Conservation (phyloP, 2,888 invertebrate genomes). For the Pristionchus entomophagus region DNA sequence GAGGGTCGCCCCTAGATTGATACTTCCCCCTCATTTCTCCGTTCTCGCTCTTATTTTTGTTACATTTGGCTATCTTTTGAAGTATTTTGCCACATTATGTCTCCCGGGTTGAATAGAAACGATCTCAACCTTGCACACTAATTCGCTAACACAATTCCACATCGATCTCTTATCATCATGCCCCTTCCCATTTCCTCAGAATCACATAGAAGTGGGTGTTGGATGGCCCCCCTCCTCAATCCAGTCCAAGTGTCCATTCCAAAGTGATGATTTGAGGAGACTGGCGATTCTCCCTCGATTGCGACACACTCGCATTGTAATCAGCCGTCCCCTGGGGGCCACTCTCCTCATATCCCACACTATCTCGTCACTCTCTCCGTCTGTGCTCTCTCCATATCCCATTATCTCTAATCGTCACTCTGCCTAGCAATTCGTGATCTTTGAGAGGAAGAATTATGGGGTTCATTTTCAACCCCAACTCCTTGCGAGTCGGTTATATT, state of each 20-base stretch:
- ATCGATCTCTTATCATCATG: background rate
- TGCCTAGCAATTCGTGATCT: background rate
- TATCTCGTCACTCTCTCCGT: background rate
- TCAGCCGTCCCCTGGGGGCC: background rate
- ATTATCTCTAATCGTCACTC: background rate
- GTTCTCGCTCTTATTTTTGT: too few relatives aligned
- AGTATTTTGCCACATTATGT: too few relatives aligned
- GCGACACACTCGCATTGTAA: constrained; percentile 27
- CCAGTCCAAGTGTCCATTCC: background rate
- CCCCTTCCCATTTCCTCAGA: background rate
- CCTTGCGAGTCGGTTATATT: background rate
- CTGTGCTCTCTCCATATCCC: background rate
- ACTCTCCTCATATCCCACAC: constrained; percentile 17
- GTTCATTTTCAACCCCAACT: background rate
- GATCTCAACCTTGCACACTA: too few relatives aligned
- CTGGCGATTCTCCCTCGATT: background rate
- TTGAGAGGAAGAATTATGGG: background rate
- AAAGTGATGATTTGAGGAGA: constrained; percentile 20
- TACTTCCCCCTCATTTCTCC: too few relatives aligned
- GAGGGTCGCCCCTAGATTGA: too few relatives aligned
- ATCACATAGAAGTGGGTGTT: background rate
- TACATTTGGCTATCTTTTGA: too few relatives aligned
- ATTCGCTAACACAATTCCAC: too few relatives aligned
- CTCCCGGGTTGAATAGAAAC: too few relatives aligned
- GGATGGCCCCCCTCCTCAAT: background rate